A percentile compares a stretch with the other conserved stretches of the same genome.
phyloP scores from a whole-genome alignment of 2,888 invertebrate species.

The Lymantria monacha region DNA sequence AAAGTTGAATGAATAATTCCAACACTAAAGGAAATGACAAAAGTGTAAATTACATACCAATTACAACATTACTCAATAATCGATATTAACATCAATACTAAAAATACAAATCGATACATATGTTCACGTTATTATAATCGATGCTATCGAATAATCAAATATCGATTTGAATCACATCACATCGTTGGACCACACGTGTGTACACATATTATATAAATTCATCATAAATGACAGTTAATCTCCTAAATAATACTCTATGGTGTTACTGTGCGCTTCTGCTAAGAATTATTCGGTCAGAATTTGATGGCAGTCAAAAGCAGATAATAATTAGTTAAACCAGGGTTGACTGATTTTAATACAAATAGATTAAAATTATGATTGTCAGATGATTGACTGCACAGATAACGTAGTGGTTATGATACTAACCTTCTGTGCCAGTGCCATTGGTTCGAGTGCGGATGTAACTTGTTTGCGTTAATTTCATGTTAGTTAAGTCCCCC shows the following conservation, averaged over 20 bases:
- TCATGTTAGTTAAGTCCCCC: too few relatives aligned
- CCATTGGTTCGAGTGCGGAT: too few relatives aligned
- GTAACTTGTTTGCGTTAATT: too few relatives aligned
- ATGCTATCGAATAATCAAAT: constrained; percentile 45
- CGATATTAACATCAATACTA: not conserved
- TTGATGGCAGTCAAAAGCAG: constrained; percentile 6
- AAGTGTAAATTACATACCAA: too few relatives aligned
- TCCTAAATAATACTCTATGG: constrained; percentile 28
- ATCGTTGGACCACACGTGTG: constrained; percentile 50
- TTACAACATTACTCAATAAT: not conserved
- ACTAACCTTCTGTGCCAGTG: too few relatives aligned
- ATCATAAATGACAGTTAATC: constrained; percentile 47
- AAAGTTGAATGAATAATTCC: too few relatives aligned
- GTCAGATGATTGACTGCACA: too few relatives aligned
- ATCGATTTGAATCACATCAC: constrained; percentile 40
- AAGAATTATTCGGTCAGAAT: constrained; percentile 25
- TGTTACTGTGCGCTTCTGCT: constrained; percentile 23
- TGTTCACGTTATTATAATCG: constrained; percentile 15
- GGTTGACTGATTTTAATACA: not conserved
- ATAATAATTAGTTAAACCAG: not conserved
- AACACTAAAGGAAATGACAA: too few relatives aligned
- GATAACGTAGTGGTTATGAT: too few relatives aligned
- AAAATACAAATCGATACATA: not conserved
- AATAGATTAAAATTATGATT: not conserved
- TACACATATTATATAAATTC: constrained; percentile 38